Evolutionary conservation across 2,797 vertebrate species (phyloP).

Genomic region (Pogonophryne albipinna): DNA sequence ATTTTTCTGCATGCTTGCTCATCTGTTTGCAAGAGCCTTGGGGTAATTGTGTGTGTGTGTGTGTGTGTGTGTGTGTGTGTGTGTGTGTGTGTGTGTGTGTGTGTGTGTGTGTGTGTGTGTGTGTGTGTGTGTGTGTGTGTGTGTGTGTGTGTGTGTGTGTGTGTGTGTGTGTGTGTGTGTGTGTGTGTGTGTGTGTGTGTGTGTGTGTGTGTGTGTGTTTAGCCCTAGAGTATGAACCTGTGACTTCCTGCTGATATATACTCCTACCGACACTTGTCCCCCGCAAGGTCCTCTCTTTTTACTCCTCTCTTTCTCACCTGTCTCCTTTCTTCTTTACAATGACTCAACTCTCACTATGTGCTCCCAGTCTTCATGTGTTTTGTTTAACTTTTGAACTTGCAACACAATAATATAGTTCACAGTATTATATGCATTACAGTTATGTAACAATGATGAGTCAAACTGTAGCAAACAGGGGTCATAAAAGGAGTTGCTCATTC

Average conservation of each 20-base stretch:
- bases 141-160: constrained; percentile 7
- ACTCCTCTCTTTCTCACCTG: constrained; percentile 1
- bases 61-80: constrained; percentile 5
- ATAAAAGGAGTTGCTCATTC: too few species aligned
- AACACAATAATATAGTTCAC: too few species aligned
- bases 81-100: constrained; percentile 8
- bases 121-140: constrained; percentile 5
- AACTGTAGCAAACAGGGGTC: too few species aligned
- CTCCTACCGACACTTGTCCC: constrained; percentile 49
- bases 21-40: constrained; percentile 36
- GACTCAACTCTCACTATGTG: constrained; percentile 11
- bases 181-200: constrained; percentile 6
- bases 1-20: constrained; percentile 34
- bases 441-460: too few species aligned
- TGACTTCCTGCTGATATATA: constrained; percentile 58
- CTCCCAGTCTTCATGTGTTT: neutral
- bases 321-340: constrained; percentile 7
- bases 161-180: constrained; percentile 9
- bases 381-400: neutral
- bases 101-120: constrained; percentile 5
- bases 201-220: constrained; percentile 10
- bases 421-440: too few species aligned
- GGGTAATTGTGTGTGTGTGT: constrained; percentile 3
- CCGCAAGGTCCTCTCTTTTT: constrained; percentile 39
- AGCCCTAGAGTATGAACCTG: constrained; percentile 51